These are phyloP conservation scores for Athalia rosae DNA, from an alignment of 2,888 invertebrate species.

Conservation along the genomic window DNA sequence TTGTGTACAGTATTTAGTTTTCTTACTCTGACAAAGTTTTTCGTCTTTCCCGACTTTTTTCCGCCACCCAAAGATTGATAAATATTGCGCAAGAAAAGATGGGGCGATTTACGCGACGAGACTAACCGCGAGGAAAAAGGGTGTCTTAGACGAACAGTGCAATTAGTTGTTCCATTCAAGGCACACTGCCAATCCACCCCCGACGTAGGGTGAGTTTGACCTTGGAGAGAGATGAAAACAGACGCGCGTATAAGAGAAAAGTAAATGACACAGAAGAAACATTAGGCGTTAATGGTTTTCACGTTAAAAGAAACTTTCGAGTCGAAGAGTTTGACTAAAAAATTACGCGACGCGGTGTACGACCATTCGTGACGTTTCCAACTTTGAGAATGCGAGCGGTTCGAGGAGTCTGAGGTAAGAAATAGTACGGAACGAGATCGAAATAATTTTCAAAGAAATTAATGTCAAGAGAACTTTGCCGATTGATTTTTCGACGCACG, in stretches of 20 bases:
- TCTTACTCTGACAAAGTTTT: no score
- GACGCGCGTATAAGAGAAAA: slow-evolving; percentile 3
- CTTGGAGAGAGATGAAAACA: neutral
- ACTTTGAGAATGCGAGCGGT: neutral
- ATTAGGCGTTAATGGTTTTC: neutral
- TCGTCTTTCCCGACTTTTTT: no score
- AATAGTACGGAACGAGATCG: neutral
- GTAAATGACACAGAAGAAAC: neutral
- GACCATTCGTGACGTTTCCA: neutral
- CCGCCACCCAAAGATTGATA: no score
- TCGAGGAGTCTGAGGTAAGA: neutral
- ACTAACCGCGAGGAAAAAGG: no score
- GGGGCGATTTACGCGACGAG: no score
- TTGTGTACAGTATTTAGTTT: neutral
- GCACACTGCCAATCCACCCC: neutral
- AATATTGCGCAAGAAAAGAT: no score
- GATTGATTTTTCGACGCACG: neutral
- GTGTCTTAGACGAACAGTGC: no score
- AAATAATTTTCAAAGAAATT: neutral
- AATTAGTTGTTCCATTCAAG: neutral
- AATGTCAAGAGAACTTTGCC: neutral
- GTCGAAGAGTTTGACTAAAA: slow-evolving; percentile 9
- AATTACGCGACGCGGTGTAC: no score
- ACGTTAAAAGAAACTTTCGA: slow-evolving; percentile 1
- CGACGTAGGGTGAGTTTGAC: neutral